These are phyloP conservation scores for Malurus elegans DNA, from an alignment of 2,113 vertebrate species.

Conservation along the genomic window DNA sequence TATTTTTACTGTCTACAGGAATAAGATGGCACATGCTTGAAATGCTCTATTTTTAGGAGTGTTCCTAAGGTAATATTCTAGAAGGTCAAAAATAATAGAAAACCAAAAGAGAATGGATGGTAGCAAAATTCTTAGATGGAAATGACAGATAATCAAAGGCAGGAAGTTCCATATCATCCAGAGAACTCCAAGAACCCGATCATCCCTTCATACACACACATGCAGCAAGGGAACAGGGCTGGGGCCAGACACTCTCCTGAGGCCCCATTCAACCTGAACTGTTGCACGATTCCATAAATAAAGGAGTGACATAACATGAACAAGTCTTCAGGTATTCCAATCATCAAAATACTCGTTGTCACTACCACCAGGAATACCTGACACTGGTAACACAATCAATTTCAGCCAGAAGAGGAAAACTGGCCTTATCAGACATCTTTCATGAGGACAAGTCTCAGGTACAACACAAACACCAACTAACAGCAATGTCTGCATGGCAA, in stretches of 20 bases:
- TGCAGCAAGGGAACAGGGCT: neutral
- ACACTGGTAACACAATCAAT: neutral
- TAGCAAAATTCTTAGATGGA: neutral
- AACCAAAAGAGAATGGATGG: neutral
- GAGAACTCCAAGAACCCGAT: neutral
- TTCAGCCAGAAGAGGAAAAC: neutral
- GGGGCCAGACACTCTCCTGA: neutral
- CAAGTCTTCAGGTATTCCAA: neutral
- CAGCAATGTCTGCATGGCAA: fast-evolving
- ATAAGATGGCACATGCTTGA: neutral
- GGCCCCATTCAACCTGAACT: neutral
- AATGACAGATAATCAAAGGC: neutral
- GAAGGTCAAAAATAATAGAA: neutral
- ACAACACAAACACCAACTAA: neutral
- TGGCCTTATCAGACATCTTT: neutral
- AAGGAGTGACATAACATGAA: neutral
- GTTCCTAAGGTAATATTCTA: neutral
- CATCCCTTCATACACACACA: neutral
- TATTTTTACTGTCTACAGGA: neutral
- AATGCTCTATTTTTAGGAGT: neutral
- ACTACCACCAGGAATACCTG: neutral
- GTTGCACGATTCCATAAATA: neutral
- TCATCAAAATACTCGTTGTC: neutral
- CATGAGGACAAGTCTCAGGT: neutral
- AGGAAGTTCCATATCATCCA: neutral